phyloP scores from a whole-genome alignment of 2,113 vertebrate species.

The Salvelinus alpinus region DNA sequence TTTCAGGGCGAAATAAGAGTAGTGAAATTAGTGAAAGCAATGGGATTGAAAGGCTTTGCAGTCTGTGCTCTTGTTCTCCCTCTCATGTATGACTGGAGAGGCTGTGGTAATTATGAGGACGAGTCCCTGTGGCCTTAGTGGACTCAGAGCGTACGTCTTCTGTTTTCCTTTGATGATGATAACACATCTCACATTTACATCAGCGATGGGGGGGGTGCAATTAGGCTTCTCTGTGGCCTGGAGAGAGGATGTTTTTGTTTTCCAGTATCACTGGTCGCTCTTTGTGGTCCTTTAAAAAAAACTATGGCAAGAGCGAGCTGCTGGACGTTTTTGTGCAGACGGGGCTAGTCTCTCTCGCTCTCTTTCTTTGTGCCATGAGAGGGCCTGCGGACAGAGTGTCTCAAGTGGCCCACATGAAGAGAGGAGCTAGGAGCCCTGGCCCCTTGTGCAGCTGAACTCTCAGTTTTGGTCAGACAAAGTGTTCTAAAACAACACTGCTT shows the following conservation, averaged over 20 bases:
- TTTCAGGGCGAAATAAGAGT: slow-evolving; percentile 22
- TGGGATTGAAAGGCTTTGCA: not conserved
- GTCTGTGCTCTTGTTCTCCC: not conserved
- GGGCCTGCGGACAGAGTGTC: not conserved
- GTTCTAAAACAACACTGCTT: not conserved
- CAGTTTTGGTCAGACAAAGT: not conserved
- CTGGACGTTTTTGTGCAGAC: not conserved
- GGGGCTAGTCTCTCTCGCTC: not conserved
- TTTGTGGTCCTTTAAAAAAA: not conserved
- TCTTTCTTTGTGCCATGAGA: not conserved
- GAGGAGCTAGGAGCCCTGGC: not conserved
- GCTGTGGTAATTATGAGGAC: slow-evolving; percentile 61
- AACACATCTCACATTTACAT: slow-evolving; percentile 64
- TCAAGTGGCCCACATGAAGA: not conserved
- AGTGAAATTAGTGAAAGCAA: slow-evolving; percentile 45
- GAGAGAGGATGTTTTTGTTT: slow-evolving; percentile 51
- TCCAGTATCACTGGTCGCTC: not conserved
- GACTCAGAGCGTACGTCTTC: slow-evolving; percentile 46
- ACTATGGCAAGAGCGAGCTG: not conserved
- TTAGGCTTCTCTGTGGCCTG: slow-evolving; percentile 43
- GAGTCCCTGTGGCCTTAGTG: slow-evolving; percentile 33
- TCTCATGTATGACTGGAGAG: slow-evolving; percentile 33
- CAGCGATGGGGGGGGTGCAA: slow-evolving; percentile 61
- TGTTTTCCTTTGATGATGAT: slow-evolving; percentile 73
- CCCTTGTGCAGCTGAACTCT: not conserved